Base-by-base conservation (phyloP, 2,888 invertebrate species). In the Neoitamus cyanurus region DNA sequence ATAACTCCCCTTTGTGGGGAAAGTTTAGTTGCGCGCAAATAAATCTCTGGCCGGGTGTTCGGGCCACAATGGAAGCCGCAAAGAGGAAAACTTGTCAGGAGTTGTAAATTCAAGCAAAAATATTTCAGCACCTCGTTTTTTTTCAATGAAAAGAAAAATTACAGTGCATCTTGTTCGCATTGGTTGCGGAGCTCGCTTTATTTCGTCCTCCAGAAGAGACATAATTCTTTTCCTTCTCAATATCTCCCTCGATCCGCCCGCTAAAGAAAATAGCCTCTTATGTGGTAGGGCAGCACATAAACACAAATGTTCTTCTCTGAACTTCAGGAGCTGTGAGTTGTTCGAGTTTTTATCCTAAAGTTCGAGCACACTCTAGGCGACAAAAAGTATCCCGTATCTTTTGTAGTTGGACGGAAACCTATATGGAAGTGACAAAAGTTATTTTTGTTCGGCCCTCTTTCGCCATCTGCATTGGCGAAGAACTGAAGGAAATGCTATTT, bases 31-130 rank as follows among this genome's bases (percentile, higher is more conserved):
- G n/a, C 28, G 25, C 77, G 25, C 25, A 42, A 77, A 25, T 77
- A 42, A 37, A 77, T 77, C 28, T 42, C 37, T 1, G n/a, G 13
- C 70, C 30, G 70, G 70, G 28, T 28, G 77, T 77, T 11, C 77
- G 28, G 20, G 36, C 31, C 30, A 77, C 77, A 77, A 77, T 75
- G 20, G 37, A 75, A n/a, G 15, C 37, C 75, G 75, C 75, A 75
- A 75, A 75, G 70, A 75, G 75, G 75, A 77, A 77, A 77, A 77
- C 77, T 77, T 77, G 77, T 77, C 46, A 77, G 37, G 42, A 77
- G 77, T 77, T 77, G 42, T 77, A 77, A 77, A 77, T 77, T 37
- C 77, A 77, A 77, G 77, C 46, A 77, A 77, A 77, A 77, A 77
- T 77, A 42, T 77, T 70, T 70, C 31, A 70, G 7, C 70, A 70